Base-by-base conservation (phyloP, 2,797 vertebrate species). In the Odontamblyopus lacepedii region DNA sequence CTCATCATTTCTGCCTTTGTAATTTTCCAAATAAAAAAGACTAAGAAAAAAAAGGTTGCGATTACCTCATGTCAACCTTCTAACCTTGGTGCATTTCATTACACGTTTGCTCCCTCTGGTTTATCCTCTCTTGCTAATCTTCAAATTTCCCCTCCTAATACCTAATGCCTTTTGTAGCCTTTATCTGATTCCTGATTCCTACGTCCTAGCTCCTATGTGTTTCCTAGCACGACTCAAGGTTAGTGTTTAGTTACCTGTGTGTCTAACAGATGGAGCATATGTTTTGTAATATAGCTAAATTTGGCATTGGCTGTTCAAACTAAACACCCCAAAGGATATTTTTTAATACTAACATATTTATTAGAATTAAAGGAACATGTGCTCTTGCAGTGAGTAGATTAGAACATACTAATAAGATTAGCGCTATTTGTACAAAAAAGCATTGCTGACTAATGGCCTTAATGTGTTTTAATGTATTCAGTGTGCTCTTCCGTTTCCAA, bases 11-110 rank as follows among this genome's bases (percentile, higher is more conserved):
- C 67, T 3, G 70, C 50, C 44, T 77, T 73, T 63, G 53, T 72
- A 76, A 69, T 60, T 61, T 79, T 78, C 0, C 2, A 11, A 75
- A 50, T 62, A n/a, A 57, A 75, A 84, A 88, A 72, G 74, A 71
- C 82, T 15, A 29, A 83, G 63, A 62, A 61, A 67, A 76, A 60
- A 69, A 72, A 61, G 53, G 41, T 57, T 64, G 70, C 69, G 81
- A 86, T 89, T 87, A 90, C 78, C 80, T 50, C 69, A 78, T 57
- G 71, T 73, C 87, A 83, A 68, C 90, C 86, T 86, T 85, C 81
- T 78, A 84, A 90, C 85, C 89, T 82, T 84, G 80, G 84, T 87
- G 67, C 81, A 72, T 79, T 76, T 83, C 83, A 71, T 88, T 89
- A 84, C 69, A 60, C 83, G 78, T 72, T 78, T 78, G 78, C 87